Percentiles rank a stretch among this genome's conserved stretches.
Evolutionary conservation across 2,113 vertebrate genomes (phyloP).

Genomic region (Cervus canadensis): DNA sequence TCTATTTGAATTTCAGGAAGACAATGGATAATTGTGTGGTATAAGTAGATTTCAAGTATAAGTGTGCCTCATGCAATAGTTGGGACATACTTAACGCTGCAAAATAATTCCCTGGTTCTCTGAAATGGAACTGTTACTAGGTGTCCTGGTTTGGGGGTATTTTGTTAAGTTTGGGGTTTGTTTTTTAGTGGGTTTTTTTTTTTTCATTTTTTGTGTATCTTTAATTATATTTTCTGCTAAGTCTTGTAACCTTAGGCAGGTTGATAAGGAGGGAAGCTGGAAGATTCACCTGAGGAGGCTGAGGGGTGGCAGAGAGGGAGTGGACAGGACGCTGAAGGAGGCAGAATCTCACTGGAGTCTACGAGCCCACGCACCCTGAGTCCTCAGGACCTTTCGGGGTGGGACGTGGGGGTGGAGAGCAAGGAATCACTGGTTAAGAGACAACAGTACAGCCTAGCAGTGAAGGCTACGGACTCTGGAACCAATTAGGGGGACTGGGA

Average conservation of each 20-base stretch:
- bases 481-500: background rate
- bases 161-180: background rate
- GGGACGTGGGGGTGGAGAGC: background rate
- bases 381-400: background rate
- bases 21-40: background rate
- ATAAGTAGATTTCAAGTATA: background rate
- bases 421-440: background rate
- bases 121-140: background rate
- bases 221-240: background rate
- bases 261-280: background rate
- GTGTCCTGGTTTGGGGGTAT: background rate
- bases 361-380: too few relatives aligned
- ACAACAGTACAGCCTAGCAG: background rate
- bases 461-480: too few relatives aligned
- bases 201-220: background rate
- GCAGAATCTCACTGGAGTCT: background rate
- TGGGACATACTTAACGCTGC: background rate
- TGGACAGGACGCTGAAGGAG: background rate
- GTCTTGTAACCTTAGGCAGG: background rate
- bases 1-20: background rate
- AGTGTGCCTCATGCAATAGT: background rate
- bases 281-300: background rate
- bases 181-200: background rate
- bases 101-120: background rate
- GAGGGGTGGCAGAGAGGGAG: rapidly evolving